Evolutionary conservation across 2,113 vertebrate genomes (phyloP).

Genomic region (Australoheros scitulus): DNA sequence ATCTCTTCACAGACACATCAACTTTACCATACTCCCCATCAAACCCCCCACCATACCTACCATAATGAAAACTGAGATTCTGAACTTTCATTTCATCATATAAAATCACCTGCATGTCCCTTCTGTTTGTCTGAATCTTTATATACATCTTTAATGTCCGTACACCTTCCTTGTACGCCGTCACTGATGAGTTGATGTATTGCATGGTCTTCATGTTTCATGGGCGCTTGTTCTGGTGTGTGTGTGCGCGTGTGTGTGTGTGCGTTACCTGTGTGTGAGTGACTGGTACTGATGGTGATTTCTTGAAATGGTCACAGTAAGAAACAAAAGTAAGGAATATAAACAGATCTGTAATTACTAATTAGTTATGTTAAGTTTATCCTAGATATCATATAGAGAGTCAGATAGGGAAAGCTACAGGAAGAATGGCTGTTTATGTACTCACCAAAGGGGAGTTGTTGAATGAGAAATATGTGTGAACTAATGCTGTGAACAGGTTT

Average conservation of each 20-base stretch:
- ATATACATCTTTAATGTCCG: constrained; percentile 1
- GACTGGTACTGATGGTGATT: background rate
- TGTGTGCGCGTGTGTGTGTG: background rate
- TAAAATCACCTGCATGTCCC: constrained; percentile 24
- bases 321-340: background rate
- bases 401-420: background rate
- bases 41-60: background rate
- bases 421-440: background rate
- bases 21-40: background rate
- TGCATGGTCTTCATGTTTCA: background rate
- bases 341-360: background rate
- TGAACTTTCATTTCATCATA: constrained; percentile 3
- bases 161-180: background rate
- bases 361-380: background rate
- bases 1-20: background rate
- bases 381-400: background rate
- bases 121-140: constrained; percentile 20
- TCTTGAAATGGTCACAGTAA: constrained; percentile 5
- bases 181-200: background rate
- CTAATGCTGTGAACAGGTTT: background rate
- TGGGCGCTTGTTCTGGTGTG: background rate
- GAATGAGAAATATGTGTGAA: constrained; percentile 7
- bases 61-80: background rate
- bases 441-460: background rate
- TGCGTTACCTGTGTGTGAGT: background rate